Evolutionary conservation across 2,888 invertebrate genomes (phyloP), one percentile per base, ranked within the genome.

Genomic region (Cyclophora albipunctata): DNA sequence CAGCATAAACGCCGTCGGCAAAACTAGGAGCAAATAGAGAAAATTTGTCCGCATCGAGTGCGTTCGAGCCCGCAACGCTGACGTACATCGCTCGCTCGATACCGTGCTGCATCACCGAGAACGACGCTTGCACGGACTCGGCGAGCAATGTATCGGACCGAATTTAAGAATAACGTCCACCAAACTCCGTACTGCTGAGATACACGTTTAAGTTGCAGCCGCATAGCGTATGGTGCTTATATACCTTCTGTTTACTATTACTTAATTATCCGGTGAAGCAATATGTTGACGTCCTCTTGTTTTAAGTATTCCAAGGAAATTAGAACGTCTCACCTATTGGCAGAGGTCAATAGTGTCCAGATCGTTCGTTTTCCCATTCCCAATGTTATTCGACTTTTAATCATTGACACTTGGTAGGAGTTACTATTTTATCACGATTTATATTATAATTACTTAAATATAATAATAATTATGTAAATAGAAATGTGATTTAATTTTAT

Each of bases 1-100:
- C 76, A 93, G 94, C 69, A 91, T 95, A 71, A 94, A 94, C 83
- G 90, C 91, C 58, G 90, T 93, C 63, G 94, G 93, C 63, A 86
- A 85, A 68, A 76, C 82, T 60, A 75, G 88, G 54, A 86, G 79
- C 80, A 88, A 87, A 81, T 88, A 86, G 70, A 76, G 20, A 20
- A 20, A 20, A 20, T 20, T 20, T 20, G 57, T 51, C 51, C 53
- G 48, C 52, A 48, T 40, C 46, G 47, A 52, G 55, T 46, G 53
- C 52, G 54, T 46, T 45, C 51, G 52, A 53, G 53, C 56, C 50
- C 53, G 55, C 48, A 47, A 37, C 56, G 47, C 57, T 52, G 48
- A 4, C 64, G 59, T 63, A 63, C 69, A 67, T 55, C 60, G 67
- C 67, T 64, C 66, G 63, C 62, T 60, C 61, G 52, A 51, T 60